Evolutionary conservation across 1,140 invertebrate species (phyloP).

Genomic region (Rhopalosiphum padi): DNA sequence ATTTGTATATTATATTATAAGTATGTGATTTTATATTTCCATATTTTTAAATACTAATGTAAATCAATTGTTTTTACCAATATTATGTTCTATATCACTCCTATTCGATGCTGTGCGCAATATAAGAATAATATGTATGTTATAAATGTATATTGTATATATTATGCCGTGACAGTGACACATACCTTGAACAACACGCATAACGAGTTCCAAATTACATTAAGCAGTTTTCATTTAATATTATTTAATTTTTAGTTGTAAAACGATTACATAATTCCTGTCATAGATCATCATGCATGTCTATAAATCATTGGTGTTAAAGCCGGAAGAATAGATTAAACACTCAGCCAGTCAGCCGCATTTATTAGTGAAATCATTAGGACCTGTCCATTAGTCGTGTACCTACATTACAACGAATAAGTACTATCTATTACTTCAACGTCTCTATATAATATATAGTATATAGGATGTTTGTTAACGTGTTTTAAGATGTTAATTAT

Average conservation of each 20-base stretch:
- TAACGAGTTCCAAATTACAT: neutral
- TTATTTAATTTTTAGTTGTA: slow-evolving; percentile 6
- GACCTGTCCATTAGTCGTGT: neutral
- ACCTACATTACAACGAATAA: neutral
- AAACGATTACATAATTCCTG: neutral
- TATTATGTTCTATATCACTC: neutral
- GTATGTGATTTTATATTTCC: neutral
- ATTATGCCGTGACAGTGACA: neutral
- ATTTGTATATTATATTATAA: neutral
- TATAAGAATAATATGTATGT: neutral
- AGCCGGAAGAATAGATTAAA: neutral
- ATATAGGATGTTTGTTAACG: neutral
- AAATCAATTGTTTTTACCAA: neutral
- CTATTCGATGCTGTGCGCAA: neutral
- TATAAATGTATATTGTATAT: neutral
- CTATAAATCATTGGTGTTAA: neutral
- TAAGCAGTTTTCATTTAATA: neutral
- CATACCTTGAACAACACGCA: neutral
- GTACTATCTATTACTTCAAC: neutral
- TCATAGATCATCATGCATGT: neutral
- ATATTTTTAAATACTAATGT: neutral
- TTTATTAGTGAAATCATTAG: neutral
- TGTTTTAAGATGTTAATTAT: neutral
- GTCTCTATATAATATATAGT: no score
- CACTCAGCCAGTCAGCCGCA: neutral